Base-by-base conservation (phyloP, 2,113 vertebrate genomes). In the Hucho hucho region DNA sequence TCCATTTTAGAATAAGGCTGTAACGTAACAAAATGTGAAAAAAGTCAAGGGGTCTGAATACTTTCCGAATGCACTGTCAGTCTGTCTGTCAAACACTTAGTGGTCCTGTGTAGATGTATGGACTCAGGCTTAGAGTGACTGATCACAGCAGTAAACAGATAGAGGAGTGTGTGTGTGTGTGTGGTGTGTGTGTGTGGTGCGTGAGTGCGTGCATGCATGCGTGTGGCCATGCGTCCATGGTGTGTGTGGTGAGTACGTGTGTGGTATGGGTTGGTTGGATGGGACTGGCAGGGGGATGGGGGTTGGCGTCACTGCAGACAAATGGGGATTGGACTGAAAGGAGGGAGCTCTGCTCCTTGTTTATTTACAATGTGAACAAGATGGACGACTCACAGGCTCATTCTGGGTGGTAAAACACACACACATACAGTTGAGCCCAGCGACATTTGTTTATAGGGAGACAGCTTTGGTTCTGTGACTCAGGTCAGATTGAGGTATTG, bases 401-500 rank as follows among this genome's bases (percentile, higher is more conserved):
- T 49, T 72, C 63, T 66, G 73, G 72, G 68, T 61, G 69, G 72
- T 64, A 69, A 64, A 14, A 58, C 32, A 61, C 32, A 46, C 4
- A 16, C 2, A 76, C 74, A 81, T 69, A 84, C 81, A 61, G 56
- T 18, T 29, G 56, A 73, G 74, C 59, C 47, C 56, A 2, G 71
- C 79, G 85, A 82, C 80, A 76, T 86, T 79, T 89, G 89, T 90
- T 90, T 88, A 79, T 86, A 82, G 65, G n/a, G 49, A 73, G 80
- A 73, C 90, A 89, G 84, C 88, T 89, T 84, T 26, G 63, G 5
- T 74, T 72, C 4, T 32, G 13, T 56, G 28, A 11, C 26, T 14
- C 32, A 53, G 12, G 49, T 53, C 49, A 16, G 16, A 53, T 53
- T 53, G 49, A 3, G 16, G 49, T 18, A 18, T 16, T 53, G 37